Percentiles rank a stretch among this genome's conserved stretches.
phyloP scores from a whole-genome alignment of 2,797 vertebrate species.

The Rhincodon typus region DNA sequence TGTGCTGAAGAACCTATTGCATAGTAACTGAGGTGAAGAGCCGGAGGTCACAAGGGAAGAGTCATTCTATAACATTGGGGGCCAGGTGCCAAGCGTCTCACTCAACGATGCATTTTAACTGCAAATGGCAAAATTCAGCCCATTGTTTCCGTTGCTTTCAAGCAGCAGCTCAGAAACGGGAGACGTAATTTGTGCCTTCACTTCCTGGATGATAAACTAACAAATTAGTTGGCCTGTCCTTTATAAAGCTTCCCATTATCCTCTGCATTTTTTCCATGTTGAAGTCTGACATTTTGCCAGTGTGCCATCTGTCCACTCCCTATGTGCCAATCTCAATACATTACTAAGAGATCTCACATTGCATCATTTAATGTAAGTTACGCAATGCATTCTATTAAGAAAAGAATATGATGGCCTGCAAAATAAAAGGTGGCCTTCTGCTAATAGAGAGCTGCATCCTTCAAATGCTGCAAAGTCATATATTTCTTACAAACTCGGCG shows the following conservation, averaged over 20 bases:
- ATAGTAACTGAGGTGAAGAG: too few species aligned
- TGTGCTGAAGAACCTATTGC: too few species aligned
- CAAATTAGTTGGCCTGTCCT: neutral
- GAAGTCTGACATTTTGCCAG: neutral
- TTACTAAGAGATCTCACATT: neutral
- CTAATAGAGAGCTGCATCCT: neutral
- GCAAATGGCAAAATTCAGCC: too few species aligned
- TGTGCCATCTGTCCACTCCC: neutral
- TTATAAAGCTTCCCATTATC: neutral
- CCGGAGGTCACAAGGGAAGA: too few species aligned
- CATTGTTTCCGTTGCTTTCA: neutral
- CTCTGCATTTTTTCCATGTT: neutral
- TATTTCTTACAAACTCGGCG: neutral
- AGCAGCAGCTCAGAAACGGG: neutral
- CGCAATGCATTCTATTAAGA: neutral
- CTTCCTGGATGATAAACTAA: neutral
- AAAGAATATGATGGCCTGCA: neutral
- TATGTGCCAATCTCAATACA: neutral
- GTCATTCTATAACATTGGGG: too few species aligned
- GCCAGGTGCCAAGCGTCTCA: too few species aligned
- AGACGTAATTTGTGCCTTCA: neutral
- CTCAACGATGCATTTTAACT: too few species aligned
- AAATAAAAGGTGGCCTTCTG: neutral
- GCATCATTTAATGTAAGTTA: neutral
- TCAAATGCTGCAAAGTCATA: neutral